Conservation (phyloP, 2,888 invertebrate genomes). For the Agrotis puta region DNA sequence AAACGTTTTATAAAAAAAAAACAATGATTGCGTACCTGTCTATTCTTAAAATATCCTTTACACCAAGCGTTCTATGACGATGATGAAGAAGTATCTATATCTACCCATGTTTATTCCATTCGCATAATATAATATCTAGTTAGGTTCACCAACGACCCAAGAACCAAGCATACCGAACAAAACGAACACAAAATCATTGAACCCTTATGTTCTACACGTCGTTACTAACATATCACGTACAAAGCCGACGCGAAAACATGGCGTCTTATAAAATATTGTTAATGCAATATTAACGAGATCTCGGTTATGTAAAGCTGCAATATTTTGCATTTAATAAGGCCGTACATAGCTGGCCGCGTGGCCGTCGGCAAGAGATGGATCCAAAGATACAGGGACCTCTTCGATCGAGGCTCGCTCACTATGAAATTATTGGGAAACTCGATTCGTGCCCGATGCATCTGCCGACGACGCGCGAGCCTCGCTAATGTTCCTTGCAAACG, state of each 20-base stretch:
- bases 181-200: constrained; percentile 42
- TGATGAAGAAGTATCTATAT: background rate
- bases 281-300: constrained; percentile 88
- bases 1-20: too few species aligned
- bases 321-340: constrained; percentile 90
- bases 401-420: constrained; percentile 83
- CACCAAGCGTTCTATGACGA: background rate
- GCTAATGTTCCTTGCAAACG: constrained; percentile 84
- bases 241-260: constrained; percentile 71
- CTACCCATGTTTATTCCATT: too few species aligned
- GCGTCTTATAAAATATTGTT: constrained; percentile 83
- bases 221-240: constrained; percentile 55
- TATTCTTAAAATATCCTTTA: background rate
- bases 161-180: constrained; percentile 14
- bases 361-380: constrained; percentile 87
- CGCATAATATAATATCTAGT: background rate
- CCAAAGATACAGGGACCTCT: constrained; percentile 77
- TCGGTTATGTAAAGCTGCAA: constrained; percentile 84
- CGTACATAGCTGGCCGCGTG: constrained; percentile 80
- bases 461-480: constrained; percentile 73
- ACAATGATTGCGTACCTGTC: too few species aligned
- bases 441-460: constrained; percentile 89
- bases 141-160: background rate
- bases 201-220: constrained; percentile 45
- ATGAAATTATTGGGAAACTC: constrained; percentile 90